Conservation (phyloP, 2,113 vertebrate genomes). For the Phrynosoma blainvillii region DNA sequence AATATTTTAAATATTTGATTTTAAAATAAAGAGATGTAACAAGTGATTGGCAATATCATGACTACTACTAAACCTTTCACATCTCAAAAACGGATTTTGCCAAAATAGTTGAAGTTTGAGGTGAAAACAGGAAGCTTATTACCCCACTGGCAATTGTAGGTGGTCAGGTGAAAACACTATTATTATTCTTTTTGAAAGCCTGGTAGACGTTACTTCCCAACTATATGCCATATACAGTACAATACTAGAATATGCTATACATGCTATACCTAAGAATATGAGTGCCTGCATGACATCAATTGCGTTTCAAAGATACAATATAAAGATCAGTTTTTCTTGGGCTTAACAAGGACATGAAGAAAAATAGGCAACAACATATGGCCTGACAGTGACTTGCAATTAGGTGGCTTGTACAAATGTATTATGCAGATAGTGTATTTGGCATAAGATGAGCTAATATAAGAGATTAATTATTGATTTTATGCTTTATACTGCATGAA, state of each 20-base stretch:
- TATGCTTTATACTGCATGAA: constrained; percentile 83
- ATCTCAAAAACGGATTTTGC: constrained; percentile 46
- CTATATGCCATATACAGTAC: constrained; percentile 60
- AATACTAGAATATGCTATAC: constrained; percentile 63
- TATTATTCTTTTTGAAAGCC: not conserved
- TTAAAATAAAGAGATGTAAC: constrained; percentile 43
- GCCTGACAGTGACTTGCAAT: constrained; percentile 24
- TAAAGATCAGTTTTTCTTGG: constrained; percentile 60
- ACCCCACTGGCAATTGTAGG: constrained; percentile 63
- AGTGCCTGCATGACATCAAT: constrained; percentile 71
- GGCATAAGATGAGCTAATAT: constrained; percentile 70
- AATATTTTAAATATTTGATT: constrained; percentile 1
- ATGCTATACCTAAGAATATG: constrained; percentile 57
- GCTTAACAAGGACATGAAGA: constrained; percentile 53
- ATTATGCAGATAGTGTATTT: constrained; percentile 63
- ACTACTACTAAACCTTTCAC: constrained; percentile 55
- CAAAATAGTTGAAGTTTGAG: constrained; percentile 50
- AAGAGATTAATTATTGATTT: constrained; percentile 72
- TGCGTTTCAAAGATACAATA: constrained; percentile 42
- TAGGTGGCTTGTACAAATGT: constrained; percentile 68
- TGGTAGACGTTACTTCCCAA: constrained; percentile 48
- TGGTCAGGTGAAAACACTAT: constrained; percentile 26
- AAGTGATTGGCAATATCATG: constrained; percentile 39
- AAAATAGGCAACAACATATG: constrained; percentile 48
- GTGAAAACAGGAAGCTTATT: constrained; percentile 60